phyloP scores from a whole-genome alignment of 2,113 vertebrate species.

The Oncorhynchus masou region DNA sequence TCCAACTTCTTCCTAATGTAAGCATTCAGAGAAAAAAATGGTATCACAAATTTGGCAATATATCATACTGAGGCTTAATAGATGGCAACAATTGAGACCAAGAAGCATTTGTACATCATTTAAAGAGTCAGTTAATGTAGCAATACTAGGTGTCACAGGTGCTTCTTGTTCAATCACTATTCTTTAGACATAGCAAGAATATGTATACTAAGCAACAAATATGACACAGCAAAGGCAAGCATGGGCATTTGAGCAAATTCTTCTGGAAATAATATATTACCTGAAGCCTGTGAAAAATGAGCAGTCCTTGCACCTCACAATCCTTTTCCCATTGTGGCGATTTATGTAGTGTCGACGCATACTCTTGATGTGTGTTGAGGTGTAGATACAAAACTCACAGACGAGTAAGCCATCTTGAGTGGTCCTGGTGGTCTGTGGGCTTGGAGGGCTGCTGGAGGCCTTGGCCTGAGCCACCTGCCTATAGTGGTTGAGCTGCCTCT shows the following conservation, averaged over 20 bases:
- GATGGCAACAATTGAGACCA: too few species aligned
- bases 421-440: conserved; percentile 37
- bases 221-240: neutral
- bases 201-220: neutral
- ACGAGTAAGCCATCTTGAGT: conserved; percentile 72
- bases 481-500: conserved; percentile 87
- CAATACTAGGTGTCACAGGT: too few species aligned
- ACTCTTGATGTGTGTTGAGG: conserved; percentile 79
- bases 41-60: neutral
- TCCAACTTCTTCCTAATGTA: conserved; percentile 1
- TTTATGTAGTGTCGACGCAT: conserved; percentile 86
- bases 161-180: neutral
- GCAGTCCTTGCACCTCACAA: conserved; percentile 90
- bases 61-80: neutral
- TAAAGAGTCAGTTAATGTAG: too few species aligned
- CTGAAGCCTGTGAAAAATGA: conserved; percentile 85
- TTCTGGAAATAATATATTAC: conserved; percentile 67
- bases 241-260: neutral
- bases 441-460: conserved; percentile 45
- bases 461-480: conserved; percentile 69
- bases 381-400: conserved; percentile 92
- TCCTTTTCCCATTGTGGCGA: conserved; percentile 85
- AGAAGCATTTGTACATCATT: too few species aligned
- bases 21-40: neutral
- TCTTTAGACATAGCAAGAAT: neutral